These are phyloP conservation scores for Pollachius pollachius DNA, from an alignment of 2,113 vertebrate genomes.

Conservation along the genomic window DNA sequence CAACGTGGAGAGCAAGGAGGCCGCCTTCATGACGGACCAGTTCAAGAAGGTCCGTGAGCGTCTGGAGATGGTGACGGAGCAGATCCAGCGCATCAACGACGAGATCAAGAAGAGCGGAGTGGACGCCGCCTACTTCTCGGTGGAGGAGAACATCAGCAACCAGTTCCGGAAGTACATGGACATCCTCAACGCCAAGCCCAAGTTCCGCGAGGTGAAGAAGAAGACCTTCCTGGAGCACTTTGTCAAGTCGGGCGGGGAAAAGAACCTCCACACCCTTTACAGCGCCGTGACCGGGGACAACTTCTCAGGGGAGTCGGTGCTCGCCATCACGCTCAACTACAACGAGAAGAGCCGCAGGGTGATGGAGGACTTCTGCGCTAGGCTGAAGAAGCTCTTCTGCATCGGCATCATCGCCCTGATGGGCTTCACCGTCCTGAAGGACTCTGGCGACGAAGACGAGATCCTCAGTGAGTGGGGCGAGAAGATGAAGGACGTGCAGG, in stretches of 20 bases:
- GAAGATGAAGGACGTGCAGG: conserved; percentile 72
- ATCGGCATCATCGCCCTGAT: conserved; percentile 74
- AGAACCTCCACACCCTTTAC: conserved; percentile 72
- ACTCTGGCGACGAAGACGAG: conserved; percentile 57
- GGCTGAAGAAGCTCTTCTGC: conserved; percentile 77
- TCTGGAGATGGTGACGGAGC: conserved; percentile 71
- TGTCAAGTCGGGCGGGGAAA: conserved; percentile 64
- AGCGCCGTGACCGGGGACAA: conserved; percentile 68
- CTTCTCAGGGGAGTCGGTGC: conserved; percentile 69
- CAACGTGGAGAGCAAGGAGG: conserved; percentile 77
- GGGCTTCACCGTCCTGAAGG: conserved; percentile 71
- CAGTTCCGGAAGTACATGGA: conserved; percentile 82
- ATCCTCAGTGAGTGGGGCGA: conserved; percentile 68
- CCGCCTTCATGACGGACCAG: conserved; percentile 74
- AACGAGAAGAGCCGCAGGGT: conserved; percentile 73
- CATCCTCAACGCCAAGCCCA: conserved; percentile 75
- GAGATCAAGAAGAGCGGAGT: conserved; percentile 71
- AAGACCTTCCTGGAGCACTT: conserved; percentile 75
- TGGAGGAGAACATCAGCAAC: conserved; percentile 77
- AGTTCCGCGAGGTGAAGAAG: conserved; percentile 75
- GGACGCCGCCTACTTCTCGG: conserved; percentile 68
- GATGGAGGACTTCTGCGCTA: conserved; percentile 74
- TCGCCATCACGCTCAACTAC: conserved; percentile 73
- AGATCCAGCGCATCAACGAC: conserved; percentile 66
- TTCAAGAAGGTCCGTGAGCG: conserved; percentile 75